These are phyloP conservation scores for Micronycteris hirsuta DNA, from an alignment of 2,113 vertebrate genomes.

Conservation along the genomic window DNA sequence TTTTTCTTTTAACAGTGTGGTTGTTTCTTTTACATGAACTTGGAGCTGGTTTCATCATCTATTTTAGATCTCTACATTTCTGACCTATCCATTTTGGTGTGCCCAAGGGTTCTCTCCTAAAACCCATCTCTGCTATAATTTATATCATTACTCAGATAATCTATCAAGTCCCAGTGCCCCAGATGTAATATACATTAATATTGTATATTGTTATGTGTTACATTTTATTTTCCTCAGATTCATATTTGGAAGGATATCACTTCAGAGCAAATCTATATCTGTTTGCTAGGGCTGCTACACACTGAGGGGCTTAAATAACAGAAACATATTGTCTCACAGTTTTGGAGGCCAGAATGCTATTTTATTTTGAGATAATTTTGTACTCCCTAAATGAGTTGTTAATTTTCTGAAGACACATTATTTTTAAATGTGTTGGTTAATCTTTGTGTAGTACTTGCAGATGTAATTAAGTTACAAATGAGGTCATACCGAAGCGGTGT, in stretches of 20 bases:
- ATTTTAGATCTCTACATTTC: not conserved
- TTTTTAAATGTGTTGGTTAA: not conserved
- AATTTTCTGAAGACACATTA: not conserved
- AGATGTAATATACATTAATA: not conserved
- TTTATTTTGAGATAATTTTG: not conserved
- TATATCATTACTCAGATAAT: not conserved
- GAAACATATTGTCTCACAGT: not conserved
- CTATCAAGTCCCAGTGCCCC: not conserved
- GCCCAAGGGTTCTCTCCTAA: not conserved
- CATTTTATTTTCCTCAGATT: not conserved
- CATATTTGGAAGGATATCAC: not conserved
- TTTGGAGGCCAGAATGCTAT: not conserved
- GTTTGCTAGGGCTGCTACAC: not conserved
- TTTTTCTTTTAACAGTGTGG: not conserved
- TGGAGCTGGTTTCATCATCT: not conserved
- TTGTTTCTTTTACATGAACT: not conserved
- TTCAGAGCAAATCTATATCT: not conserved
- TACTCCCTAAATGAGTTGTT: not conserved
- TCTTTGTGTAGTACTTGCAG: not conserved
- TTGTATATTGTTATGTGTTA: not conserved
- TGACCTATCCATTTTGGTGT: not conserved
- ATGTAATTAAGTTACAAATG: not conserved
- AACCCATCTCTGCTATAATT: not conserved
- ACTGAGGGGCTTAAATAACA: not conserved
- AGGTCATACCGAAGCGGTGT: not conserved